Base-by-base conservation (phyloP, 1,140 invertebrate species). In the Bombus impatiens region DNA sequence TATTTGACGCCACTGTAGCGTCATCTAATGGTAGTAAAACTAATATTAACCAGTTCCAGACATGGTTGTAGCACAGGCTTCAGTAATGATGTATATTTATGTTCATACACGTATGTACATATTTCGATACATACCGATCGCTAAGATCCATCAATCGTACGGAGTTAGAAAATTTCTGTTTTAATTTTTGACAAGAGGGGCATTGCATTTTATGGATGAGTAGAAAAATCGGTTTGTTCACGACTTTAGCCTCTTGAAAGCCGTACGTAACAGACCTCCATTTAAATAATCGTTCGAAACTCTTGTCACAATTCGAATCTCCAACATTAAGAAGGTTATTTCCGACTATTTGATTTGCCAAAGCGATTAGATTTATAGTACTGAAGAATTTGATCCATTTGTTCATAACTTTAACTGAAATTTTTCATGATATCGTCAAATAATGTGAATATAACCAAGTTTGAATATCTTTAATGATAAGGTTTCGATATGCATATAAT, bases 131-230 rank as follows among this genome's bases (percentile, higher is more conserved):
- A 89, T 88, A 94, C 94, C 87, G 75, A 70, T 86, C 78, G 71
- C 93, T 93, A 13, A 94, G 89, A 83, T 94, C 91, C 40, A 92
- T 89, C 13, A 94, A 82, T 74, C 88, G 89, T 0, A 94, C 42
- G 5, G 93, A 94, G 15, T 89, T 92, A 5, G 78, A 78, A 75
- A 94, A 91, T 85, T 90, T 92, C 22, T 89, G 78, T 57, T 93
- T 93, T 25, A 94, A 77, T 59, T 71, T 83, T 5, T 86, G 75
- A 32, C 94, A 94, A 53, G 86, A 76, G 1, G 93, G 92, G 83
- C 94, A 94, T 5, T 83, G 86, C 8, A 32, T 2, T 82, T 84
- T 92, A 40, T 94, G 90, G 2, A 94, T 87, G 0, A 94, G 25
- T 3, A 94, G 47, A 68, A 93, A 93, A 86, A 94, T 88, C 3